These are phyloP conservation scores for Diacarnus erythraeanus DNA, from an alignment of 37 sponge, comb jelly and placozoan species.

Conservation along the genomic window DNA sequence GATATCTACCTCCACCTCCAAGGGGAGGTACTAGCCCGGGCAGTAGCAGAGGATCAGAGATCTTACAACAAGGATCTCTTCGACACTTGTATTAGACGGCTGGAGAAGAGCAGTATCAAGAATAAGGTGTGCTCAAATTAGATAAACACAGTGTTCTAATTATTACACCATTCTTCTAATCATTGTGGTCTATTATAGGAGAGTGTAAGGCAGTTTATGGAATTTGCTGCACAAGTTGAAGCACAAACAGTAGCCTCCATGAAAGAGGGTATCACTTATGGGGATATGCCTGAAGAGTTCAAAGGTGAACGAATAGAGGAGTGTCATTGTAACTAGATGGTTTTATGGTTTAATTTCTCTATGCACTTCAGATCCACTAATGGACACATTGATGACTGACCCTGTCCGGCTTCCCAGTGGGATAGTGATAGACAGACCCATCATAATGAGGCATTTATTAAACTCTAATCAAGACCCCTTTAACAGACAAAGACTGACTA, in stretches of 20 bases:
- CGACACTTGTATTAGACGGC: conserved; percentile 49
- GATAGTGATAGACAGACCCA: conserved; percentile 81
- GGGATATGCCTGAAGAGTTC: conserved; percentile 88
- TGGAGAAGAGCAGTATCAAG: conserved; percentile 64
- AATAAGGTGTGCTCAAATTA: conserved; percentile 23
- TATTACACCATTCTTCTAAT: too few relatives aligned
- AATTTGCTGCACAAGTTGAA: conserved; percentile 52
- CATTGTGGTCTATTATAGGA: conserved; percentile 27
- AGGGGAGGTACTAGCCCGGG: conserved; percentile 64
- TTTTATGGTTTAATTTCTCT: background rate
- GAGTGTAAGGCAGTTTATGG: conserved; percentile 45
- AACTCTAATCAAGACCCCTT: conserved; percentile 92
- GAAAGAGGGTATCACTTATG: conserved; percentile 66
- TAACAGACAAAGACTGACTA: conserved; percentile 85
- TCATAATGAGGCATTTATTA: conserved; percentile 92
- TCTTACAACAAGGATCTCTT: conserved; percentile 90
- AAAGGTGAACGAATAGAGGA: conserved; percentile 43
- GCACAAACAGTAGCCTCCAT: conserved; percentile 43
- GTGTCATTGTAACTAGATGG: background rate
- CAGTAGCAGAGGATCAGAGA: conserved; percentile 88
- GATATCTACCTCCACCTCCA: conserved; percentile 95
- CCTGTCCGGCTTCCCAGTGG: conserved; percentile 96
- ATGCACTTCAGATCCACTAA: conserved; percentile 81
- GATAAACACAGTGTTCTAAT: background rate
- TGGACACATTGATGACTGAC: conserved; percentile 95